phyloP scores from a whole-genome alignment of 2,113 vertebrate species.

The Bubalus kerabau region DNA sequence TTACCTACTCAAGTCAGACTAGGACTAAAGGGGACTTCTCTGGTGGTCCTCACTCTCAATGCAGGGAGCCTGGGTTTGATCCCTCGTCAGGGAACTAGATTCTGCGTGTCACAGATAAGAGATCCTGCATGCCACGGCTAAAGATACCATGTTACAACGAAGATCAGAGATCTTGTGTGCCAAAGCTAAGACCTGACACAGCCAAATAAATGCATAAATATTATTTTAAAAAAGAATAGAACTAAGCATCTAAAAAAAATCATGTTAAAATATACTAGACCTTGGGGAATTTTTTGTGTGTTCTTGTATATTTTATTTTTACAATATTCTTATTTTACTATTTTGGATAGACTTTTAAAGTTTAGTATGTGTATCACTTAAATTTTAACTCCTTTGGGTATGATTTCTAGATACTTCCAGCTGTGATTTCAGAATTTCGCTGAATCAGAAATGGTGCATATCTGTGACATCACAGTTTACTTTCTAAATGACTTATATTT shows the following conservation, averaged over 20 bases:
- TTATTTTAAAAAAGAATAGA: not conserved
- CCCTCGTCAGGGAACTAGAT: not conserved
- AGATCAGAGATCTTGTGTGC: not conserved
- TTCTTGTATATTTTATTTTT: not conserved
- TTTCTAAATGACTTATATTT: slow-evolving; percentile 15
- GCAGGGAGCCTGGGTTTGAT: not conserved
- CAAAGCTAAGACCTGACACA: not conserved
- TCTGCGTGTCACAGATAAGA: not conserved
- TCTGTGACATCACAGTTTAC: not conserved
- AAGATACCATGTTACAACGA: not conserved
- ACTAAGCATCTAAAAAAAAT: not conserved
- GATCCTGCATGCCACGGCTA: not conserved
- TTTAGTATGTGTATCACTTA: not conserved
- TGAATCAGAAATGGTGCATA: not conserved
- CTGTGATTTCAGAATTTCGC: not conserved
- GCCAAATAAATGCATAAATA: not conserved
- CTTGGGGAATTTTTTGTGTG: not conserved
- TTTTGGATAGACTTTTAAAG: not conserved
- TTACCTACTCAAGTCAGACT: not conserved
- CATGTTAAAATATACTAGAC: not conserved
- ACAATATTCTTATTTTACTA: not conserved
- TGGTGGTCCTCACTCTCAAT: not conserved
- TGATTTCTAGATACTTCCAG: not conserved
- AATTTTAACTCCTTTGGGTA: not conserved
- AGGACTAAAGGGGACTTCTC: not conserved